A percentile compares a stretch with the other conserved stretches of the same genome.
Evolutionary conservation across 1,140 invertebrate species (phyloP).

Genomic region (Euglossa dilemma): DNA sequence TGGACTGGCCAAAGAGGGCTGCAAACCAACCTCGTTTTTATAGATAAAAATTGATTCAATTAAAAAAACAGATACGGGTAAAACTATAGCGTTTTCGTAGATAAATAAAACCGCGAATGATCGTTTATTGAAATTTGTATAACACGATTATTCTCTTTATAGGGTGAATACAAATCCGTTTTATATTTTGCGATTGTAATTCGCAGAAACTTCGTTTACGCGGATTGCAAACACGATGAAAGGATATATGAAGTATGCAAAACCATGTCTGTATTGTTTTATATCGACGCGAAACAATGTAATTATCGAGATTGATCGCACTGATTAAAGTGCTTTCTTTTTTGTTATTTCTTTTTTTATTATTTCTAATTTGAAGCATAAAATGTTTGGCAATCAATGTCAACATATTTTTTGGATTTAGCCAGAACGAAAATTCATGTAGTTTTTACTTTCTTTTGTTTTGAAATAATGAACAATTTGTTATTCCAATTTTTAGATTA

Average conservation of each 20-base stretch:
- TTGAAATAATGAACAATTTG: too few species aligned
- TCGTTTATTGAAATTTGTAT: constrained; percentile 21
- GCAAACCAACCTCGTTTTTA: constrained; percentile 15
- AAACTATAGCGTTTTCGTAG: not conserved
- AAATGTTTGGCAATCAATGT: too few species aligned
- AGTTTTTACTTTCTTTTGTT: too few species aligned
- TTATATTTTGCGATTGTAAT: not conserved
- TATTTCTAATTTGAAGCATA: too few species aligned
- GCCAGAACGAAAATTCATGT: too few species aligned
- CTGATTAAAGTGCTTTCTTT: not conserved
- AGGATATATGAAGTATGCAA: not conserved
- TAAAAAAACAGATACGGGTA: not conserved
- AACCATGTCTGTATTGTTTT: not conserved
- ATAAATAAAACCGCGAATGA: not conserved
- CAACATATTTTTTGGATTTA: too few species aligned
- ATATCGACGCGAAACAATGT: not conserved
- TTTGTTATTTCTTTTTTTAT: not conserved
- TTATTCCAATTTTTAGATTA: too few species aligned
- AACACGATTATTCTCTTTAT: constrained; percentile 7
- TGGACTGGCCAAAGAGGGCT: not conserved
- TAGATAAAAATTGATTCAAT: constrained; percentile 15
- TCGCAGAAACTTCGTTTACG: not conserved
- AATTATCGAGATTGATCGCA: not conserved
- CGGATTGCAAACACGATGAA: not conserved
- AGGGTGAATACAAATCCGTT: not conserved